Base-by-base conservation (phyloP, 2,113 vertebrate genomes). In the Tiliqua scincoides region DNA sequence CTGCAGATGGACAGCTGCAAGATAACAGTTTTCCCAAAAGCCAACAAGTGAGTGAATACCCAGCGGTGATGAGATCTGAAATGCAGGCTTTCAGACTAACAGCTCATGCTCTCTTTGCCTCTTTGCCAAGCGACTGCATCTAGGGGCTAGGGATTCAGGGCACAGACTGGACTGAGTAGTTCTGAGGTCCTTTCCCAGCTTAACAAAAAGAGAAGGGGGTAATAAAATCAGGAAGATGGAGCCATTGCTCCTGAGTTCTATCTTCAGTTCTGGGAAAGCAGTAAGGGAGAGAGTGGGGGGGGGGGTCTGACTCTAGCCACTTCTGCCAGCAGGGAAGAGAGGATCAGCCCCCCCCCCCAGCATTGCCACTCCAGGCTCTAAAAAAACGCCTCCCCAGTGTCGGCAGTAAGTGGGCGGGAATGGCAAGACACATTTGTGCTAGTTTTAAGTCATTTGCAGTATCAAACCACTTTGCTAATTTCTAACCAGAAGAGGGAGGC, bases 391-490 rank as follows among this genome's bases (percentile, higher is more conserved):
- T 74, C 70, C 85, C 78, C 68, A 37, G 68, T 82, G 73, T 54
- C 37, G 67, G 75, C 37, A 78, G 67, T 4, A 82, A 84, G 86
- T 88, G 43, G 87, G 87, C 9, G 75, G 82, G 67, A 79, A 79
- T n/a, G 76, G 86, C 86, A 84, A 79, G 62, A 84, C 75, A 84
- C 74, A 79, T 84, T 84, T 63, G 87, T 79, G 82, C 87, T 84
- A 68, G 76, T 65, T 88, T 84, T 79, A 88, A 88, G 82, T 88
- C 87, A 79, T 79, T 84, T 84, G 82, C 87, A 79, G 87, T 67
- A 88, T 84, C 82, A 79, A 88, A 84, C 80, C 82, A 84, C 87
- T 83, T 84, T 88, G 82, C 87, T 88, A 79, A 88, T 88, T 88
- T 79, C 87, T 84, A 71, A 65, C 81, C 82, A 84, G 86, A 61